Base-by-base conservation (phyloP, 2,797 vertebrate genomes). In the Rhabdophis nuchalis region DNA sequence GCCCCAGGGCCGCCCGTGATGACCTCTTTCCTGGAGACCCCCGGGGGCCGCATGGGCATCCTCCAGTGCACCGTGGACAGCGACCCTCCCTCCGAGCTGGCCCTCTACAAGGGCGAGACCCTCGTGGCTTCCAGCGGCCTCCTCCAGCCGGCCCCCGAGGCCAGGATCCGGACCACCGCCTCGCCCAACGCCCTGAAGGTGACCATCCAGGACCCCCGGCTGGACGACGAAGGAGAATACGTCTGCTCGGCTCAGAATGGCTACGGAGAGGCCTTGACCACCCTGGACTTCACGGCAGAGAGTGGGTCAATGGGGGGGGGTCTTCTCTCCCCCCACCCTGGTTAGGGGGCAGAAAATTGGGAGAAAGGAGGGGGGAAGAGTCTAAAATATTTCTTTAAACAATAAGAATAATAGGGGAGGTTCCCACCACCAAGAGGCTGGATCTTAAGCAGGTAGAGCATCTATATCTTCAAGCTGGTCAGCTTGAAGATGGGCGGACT, bases 211-310 rank as follows among this genome's bases (percentile, higher is more conserved):
- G 86, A 91, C 0, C 93, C 96, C 0, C 86, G 92, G 53, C 41
- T 97, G 94, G 97, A 98, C 82, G 98, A 98, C 0, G 97, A 97
- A 57, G 98, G 97, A 0, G 0, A 77, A n/a, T 98, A 98, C 0
- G 3, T 86, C 27, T 98, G 98, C 4, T 29, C 87, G 54, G 97
- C 98, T 1, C 92, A 52, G 23, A 98, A 97, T 25, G 0, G 8
- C 0, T 93, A 96, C 5, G 98, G 97, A 23, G 95, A 86, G 0
- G 3, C 96, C 41, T 96, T 92, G 0, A 5, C 92, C 0, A 25
- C 94, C 0, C 1, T 96, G 77, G 90, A 91, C 72, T 97, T 98
- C 52, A 92, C 95, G 0, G 96, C 97, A 0, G 96, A 97, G 85
- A 97, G 98, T 98, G 94, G 96, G 97, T 94, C 53, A 0, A 32